Evolutionary conservation across 2,888 invertebrate species (phyloP).

Genomic region (Ypsolopha sequella): DNA sequence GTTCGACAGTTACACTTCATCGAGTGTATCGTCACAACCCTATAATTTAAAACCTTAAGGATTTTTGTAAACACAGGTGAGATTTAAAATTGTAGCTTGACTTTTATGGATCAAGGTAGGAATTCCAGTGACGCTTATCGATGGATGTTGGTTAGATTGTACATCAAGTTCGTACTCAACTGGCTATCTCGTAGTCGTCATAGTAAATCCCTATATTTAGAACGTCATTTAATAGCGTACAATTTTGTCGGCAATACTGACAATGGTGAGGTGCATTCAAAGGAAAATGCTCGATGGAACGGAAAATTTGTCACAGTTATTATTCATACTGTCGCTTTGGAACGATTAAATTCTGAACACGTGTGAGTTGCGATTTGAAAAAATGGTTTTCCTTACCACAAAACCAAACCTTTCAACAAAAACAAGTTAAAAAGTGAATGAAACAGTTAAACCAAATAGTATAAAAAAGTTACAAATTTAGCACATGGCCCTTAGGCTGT

Average conservation of each 20-base stretch:
- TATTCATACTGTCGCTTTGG: slow-evolving; percentile 58
- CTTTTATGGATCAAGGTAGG: slow-evolving; percentile 12
- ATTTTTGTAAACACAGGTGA: not conserved
- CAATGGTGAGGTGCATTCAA: slow-evolving; percentile 63
- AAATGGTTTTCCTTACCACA: too few relatives aligned
- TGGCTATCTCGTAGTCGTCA: slow-evolving; percentile 37
- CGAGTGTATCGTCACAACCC: slow-evolving; percentile 17
- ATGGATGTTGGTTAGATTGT: slow-evolving; percentile 19
- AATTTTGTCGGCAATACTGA: slow-evolving; percentile 60
- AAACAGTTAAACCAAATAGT: too few relatives aligned
- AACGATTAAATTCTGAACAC: slow-evolving; percentile 57
- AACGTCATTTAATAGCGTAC: slow-evolving; percentile 63
- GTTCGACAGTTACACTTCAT: slow-evolving; percentile 55
- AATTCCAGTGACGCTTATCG: slow-evolving; percentile 13
- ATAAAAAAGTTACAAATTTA: too few relatives aligned
- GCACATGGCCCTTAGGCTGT: too few relatives aligned
- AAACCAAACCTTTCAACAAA: too few relatives aligned
- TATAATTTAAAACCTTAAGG: slow-evolving; percentile 15
- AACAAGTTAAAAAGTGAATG: too few relatives aligned
- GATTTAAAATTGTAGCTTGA: not conserved
- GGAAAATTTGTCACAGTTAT: slow-evolving; percentile 65
- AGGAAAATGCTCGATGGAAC: slow-evolving; percentile 63
- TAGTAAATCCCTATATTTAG: slow-evolving; percentile 59
- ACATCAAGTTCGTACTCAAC: slow-evolving; percentile 36
- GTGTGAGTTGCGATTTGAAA: slow-evolving; percentile 17